Evolutionary conservation across 2,113 vertebrate species (phyloP), one percentile per base, ranked within the genome.

Genomic region (Phoxinus phoxinus): DNA sequence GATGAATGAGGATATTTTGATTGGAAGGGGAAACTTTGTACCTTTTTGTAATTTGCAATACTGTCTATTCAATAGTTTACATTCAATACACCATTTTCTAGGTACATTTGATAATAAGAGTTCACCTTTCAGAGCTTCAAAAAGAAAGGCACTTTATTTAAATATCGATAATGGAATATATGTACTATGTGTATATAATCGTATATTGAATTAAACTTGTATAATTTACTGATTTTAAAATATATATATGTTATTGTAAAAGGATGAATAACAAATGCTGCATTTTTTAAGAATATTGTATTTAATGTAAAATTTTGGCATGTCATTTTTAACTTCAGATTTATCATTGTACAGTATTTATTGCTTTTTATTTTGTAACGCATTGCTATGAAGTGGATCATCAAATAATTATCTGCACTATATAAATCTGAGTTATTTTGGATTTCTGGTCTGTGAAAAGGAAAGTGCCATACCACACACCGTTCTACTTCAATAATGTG

Each of bases 281-380:
- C 81, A 86, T 87, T 91, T 41, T 87, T 85, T 65, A 77, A 82
- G 48, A 23, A 81, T 81, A 86, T 83, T 89, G 74, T 91, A 88
- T 69, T 63, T 88, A 78, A 85, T 90, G 88, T 91, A 86, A 89
- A 69, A 87, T 84, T 79, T 61, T 65, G 86, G 81, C 87, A 87
- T 89, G 79, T 88, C 76, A 87, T 91, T 86, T 88, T 85, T 91
- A 44, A 72, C 83, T 46, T 88, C 83, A 87, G 85, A 87, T 69
- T 73, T 89, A 86, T 90, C 88, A 80, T 85, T 92, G 92, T 92
- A 92, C 89, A 92, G 92, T 91, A 92, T 91, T 92, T 92, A 92
- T 92, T 89, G 84, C 84, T 83, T 81, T 73, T 80, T 74, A 81
- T 88, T 83, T 75, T 41, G 77, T 89, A 59, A 86, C 79, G 8